Percentiles rank a stretch among this genome's conserved stretches.
phyloP scores from a whole-genome alignment of 2,113 vertebrate species.

The Larimichthys crocea region DNA sequence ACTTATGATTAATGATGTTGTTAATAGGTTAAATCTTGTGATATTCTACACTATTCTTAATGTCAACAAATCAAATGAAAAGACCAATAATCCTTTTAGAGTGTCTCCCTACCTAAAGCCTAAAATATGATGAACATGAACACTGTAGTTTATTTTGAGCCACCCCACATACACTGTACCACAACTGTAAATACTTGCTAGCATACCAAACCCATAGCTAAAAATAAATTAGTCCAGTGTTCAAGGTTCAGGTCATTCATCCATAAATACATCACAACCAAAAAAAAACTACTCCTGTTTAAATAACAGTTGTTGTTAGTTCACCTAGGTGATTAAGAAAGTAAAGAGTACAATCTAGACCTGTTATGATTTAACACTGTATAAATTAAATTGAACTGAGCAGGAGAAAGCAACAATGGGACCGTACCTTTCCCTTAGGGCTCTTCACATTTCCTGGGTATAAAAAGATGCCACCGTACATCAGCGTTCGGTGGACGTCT shows the following conservation, averaged over 20 bases:
- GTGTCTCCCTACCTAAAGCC: background rate
- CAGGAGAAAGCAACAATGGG: no score
- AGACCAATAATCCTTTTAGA: background rate
- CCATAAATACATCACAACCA: background rate
- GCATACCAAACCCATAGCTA: background rate
- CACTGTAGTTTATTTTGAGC: background rate
- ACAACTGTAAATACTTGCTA: background rate
- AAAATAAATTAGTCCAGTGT: background rate
- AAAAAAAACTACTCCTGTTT: no score
- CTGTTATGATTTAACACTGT: no score
- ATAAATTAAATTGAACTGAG: no score
- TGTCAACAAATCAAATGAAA: background rate
- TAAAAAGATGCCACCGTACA: constrained; percentile 97
- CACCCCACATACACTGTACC: background rate
- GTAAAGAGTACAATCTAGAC: no score
- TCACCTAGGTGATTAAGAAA: no score
- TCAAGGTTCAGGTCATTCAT: background rate
- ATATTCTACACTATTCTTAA: background rate
- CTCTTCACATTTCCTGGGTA: constrained; percentile 94
- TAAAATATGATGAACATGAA: background rate
- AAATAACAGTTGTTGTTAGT: no score
- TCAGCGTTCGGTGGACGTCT: constrained; percentile 95
- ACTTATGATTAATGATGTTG: background rate
- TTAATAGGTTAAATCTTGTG: background rate
- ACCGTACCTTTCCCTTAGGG: constrained; percentile 92